Base-by-base conservation (phyloP, 2,113 vertebrate genomes). In the Varanus salvator region DNA sequence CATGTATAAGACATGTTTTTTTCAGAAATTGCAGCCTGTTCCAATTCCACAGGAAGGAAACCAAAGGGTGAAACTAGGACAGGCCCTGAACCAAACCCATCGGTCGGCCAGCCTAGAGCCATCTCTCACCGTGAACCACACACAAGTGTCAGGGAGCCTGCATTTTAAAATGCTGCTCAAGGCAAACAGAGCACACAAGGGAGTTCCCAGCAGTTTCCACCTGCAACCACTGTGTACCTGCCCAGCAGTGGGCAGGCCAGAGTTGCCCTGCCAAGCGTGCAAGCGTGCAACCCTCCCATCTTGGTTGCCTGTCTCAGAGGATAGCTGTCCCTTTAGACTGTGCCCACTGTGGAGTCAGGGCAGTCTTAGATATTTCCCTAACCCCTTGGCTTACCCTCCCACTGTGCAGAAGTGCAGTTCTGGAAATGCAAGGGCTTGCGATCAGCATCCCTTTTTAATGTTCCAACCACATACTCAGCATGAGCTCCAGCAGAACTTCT, bases 381-480 rank as follows among this genome's bases (percentile, higher is more conserved):
- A 76, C 6, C 1, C 57, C 6, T n/a, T 60, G 50, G 1, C 19
- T 44, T 78, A 34, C 19, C 57, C 50, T 87, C 80, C 44, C 52
- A n/a, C 38, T 29, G 23, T 12, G 4, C n/a, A 38, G 31, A 11
- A 87, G 74, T 2, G 77, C 29, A 5, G 80, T 93, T 92, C 90
- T 88, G 90, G 90, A 93, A 91, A 92, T 80, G 27, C 68, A 85
- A 82, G 66, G 82, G 82, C 87, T 91, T 88, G 69, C 81, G 83
- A 88, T 86, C 34, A 48, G 15, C 66, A 90, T 82, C 69, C 8
- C 57, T 75, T 80, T 87, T 34, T 15, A 0, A 44, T 8, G 6
- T 29, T 89, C 52, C 80, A 66, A 1, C n/a, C 6, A 50, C 66
- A 87, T 54, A 34, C 90, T 89, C 89, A 95, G 92, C 87, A 96